Evolutionary conservation across 2,888 invertebrate species (phyloP).

Genomic region (Cotesia congregata): DNA sequence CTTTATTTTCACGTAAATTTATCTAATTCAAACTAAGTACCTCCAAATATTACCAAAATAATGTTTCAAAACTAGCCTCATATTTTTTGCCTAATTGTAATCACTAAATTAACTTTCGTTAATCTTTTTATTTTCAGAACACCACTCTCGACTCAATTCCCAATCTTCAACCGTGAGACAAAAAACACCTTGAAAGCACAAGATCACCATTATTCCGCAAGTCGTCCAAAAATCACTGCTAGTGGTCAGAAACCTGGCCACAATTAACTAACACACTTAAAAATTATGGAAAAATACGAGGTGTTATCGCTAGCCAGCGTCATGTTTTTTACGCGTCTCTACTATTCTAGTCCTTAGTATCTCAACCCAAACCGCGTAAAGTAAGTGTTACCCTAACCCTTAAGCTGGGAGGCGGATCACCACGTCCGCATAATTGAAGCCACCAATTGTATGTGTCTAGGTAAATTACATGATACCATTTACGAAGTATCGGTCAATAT

Average conservation of each 20-base stretch:
- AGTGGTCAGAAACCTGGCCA: constrained; percentile 26
- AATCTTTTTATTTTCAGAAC: too few relatives aligned
- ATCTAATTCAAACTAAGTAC: too few relatives aligned
- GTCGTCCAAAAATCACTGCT: neutral
- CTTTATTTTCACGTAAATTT: too few relatives aligned
- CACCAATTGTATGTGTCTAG: constrained; percentile 49
- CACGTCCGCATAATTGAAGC: neutral
- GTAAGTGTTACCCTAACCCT: neutral
- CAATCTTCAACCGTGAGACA: too few relatives aligned
- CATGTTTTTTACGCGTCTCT: neutral
- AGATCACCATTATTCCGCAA: neutral
- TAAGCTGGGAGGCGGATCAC: neutral
- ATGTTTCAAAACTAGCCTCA: too few relatives aligned
- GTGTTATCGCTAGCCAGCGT: constrained; percentile 30
- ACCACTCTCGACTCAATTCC: too few relatives aligned
- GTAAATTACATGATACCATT: constrained; percentile 49
- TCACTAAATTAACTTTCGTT: too few relatives aligned
- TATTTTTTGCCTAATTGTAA: too few relatives aligned
- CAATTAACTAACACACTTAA: constrained; percentile 18
- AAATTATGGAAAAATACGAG: constrained; percentile 47
- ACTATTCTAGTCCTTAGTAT: neutral
- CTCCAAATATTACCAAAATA: too few relatives aligned
- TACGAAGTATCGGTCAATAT: constrained; percentile 50
- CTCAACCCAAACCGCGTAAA: neutral
- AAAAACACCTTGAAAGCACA: neutral